Evolutionary conservation across 2,888 invertebrate species (phyloP).

Genomic region (Keiferia lycopersicella): DNA sequence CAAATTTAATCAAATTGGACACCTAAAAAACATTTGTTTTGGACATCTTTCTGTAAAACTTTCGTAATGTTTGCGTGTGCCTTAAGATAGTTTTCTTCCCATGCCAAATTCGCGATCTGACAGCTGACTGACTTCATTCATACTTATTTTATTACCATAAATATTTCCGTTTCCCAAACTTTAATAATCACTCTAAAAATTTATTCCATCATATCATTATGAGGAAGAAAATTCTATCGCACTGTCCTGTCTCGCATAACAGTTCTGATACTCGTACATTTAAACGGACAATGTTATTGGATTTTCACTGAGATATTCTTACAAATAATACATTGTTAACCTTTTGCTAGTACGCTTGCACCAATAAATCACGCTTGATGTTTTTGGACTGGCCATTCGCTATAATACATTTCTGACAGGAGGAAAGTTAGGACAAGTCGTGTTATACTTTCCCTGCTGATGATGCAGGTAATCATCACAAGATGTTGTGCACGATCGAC

Average conservation of each 20-base stretch:
- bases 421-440: background rate
- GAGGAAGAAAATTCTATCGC: no score
- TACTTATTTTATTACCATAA: no score
- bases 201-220: no score
- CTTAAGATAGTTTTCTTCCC: no score
- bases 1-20: background rate
- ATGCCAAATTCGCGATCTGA: no score
- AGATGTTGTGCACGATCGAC: background rate
- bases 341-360: background rate
- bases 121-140: no score
- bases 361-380: no score
- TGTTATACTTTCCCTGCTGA: background rate
- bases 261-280: no score
- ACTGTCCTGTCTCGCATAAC: no score
- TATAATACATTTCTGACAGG: background rate
- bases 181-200: no score
- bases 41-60: background rate
- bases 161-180: no score
- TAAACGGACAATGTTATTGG: background rate
- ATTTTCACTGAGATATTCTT: background rate
- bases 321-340: background rate
- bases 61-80: no score
- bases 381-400: background rate
- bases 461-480: constrained; percentile 6
- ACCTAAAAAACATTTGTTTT: background rate